Conservation (phyloP, 2,797 vertebrate species). For the Silurus lanzhouensis region DNA sequence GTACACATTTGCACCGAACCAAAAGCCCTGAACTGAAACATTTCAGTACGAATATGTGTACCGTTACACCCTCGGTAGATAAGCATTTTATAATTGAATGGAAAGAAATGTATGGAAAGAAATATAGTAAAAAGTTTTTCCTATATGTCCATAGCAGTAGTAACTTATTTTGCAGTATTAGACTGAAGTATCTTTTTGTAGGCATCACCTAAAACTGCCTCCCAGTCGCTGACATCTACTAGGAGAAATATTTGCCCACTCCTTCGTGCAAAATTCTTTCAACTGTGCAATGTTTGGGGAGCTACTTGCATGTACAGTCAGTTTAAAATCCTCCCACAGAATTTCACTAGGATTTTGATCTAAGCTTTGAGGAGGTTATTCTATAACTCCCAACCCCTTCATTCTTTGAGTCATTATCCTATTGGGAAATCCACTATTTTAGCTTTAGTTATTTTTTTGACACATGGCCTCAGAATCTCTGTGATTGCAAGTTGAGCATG, state of each 20-base stretch:
- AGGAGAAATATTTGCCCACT: not conserved
- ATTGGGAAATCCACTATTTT: not conserved
- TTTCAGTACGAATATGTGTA: no score
- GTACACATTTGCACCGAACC: no score
- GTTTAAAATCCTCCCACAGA: not conserved
- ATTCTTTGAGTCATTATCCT: not conserved
- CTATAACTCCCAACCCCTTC: not conserved
- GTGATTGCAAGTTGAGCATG: not conserved
- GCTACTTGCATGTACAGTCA: not conserved
- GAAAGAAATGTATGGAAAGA: not conserved
- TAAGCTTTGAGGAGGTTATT: not conserved
- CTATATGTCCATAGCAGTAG: not conserved
- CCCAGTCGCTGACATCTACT: not conserved
- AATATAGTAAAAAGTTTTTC: not conserved
- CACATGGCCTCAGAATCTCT: not conserved
- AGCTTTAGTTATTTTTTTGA: not conserved
- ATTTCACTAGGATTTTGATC: not conserved
- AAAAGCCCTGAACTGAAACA: no score
- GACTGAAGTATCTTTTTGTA: not conserved
- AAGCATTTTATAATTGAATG: not conserved
- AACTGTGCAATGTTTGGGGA: not conserved
- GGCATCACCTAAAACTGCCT: not conserved
- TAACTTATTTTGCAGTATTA: not conserved
- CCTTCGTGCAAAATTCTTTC: not conserved
- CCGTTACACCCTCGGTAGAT: not conserved